Evolutionary conservation across 2,797 vertebrate species (phyloP).

Genomic region (Poeciliopsis paucimaculata): DNA sequence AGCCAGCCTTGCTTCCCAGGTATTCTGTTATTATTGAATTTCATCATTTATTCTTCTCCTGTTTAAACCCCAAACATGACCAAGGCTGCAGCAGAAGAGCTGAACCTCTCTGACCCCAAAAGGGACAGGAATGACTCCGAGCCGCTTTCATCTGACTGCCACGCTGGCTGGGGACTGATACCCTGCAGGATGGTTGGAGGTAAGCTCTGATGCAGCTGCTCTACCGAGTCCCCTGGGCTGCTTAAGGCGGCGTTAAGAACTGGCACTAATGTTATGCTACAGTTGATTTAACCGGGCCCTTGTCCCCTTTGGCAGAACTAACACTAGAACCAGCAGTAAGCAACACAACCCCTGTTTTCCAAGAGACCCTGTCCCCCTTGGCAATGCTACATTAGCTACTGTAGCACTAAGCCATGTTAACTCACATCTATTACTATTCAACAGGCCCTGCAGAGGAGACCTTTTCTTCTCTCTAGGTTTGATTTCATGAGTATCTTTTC

Average conservation of each 20-base stretch:
- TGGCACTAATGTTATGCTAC: slow-evolving; percentile 79
- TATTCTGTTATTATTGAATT: slow-evolving; percentile 6
- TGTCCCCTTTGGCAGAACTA: slow-evolving; percentile 76
- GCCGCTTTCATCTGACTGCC: slow-evolving; percentile 61
- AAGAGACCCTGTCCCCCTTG: slow-evolving; percentile 74
- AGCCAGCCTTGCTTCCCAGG: background rate
- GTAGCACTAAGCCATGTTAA: slow-evolving; percentile 77
- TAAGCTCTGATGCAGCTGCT: slow-evolving; percentile 71
- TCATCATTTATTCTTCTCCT: slow-evolving; percentile 19
- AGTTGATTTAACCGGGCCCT: slow-evolving; percentile 71
- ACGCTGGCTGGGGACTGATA: slow-evolving; percentile 52
- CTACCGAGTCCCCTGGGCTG: slow-evolving; percentile 68
- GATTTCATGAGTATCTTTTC: slow-evolving; percentile 75
- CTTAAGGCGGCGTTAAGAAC: slow-evolving; percentile 71
- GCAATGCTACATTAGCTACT: slow-evolving; percentile 70
- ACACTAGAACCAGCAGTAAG: slow-evolving; percentile 39
- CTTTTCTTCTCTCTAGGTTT: slow-evolving; percentile 76
- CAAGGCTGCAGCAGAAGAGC: slow-evolving; percentile 16
- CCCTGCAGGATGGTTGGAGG: slow-evolving; percentile 68
- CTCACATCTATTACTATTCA: slow-evolving; percentile 78
- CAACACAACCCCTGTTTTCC: slow-evolving; percentile 64
- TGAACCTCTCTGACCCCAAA: slow-evolving; percentile 21
- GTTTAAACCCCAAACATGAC: slow-evolving; percentile 24
- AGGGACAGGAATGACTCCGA: slow-evolving; percentile 37
- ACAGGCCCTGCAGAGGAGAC: slow-evolving; percentile 77